Conservation (phyloP, 2,888 invertebrate species). For the Nowickia ferox region DNA sequence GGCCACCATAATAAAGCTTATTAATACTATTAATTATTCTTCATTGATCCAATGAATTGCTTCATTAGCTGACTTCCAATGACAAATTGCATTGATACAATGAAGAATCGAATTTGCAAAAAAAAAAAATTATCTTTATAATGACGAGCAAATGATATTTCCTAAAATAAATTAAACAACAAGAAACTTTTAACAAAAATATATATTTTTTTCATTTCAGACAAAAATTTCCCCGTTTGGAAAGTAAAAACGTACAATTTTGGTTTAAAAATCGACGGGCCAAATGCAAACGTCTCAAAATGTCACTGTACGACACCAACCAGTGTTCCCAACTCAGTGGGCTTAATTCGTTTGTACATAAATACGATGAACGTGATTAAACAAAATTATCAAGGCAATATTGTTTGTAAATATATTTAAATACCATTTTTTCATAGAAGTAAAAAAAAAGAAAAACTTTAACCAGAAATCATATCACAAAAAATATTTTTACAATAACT, state of each 20-base stretch:
- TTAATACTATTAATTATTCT: too few species aligned
- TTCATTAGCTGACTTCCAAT: too few species aligned
- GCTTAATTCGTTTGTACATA: constrained; percentile 81
- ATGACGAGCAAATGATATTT: background rate
- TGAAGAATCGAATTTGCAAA: too few species aligned
- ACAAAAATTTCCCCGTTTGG: constrained; percentile 98
- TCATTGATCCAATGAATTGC: too few species aligned
- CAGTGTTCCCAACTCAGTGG: constrained; percentile 81
- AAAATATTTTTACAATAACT: background rate
- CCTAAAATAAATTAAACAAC: too few species aligned
- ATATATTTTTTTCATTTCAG: constrained; percentile 82
- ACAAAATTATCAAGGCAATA: constrained; percentile 57
- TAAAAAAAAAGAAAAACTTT: constrained; percentile 28
- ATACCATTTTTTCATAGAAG: constrained; percentile 30
- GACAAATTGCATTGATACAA: too few species aligned
- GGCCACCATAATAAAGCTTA: too few species aligned
- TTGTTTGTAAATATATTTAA: constrained; percentile 51
- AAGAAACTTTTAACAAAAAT: too few species aligned
- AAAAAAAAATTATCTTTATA: background rate
- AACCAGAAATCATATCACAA: constrained; percentile 59
- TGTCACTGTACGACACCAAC: constrained; percentile 90
- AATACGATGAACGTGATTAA: constrained; percentile 82
- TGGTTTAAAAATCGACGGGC: constrained; percentile 99
- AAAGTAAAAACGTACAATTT: constrained; percentile 99
- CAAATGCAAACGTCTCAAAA: constrained; percentile 97